Evolutionary conservation across 2,113 vertebrate species (phyloP).

Genomic region (Motacilla alba): DNA sequence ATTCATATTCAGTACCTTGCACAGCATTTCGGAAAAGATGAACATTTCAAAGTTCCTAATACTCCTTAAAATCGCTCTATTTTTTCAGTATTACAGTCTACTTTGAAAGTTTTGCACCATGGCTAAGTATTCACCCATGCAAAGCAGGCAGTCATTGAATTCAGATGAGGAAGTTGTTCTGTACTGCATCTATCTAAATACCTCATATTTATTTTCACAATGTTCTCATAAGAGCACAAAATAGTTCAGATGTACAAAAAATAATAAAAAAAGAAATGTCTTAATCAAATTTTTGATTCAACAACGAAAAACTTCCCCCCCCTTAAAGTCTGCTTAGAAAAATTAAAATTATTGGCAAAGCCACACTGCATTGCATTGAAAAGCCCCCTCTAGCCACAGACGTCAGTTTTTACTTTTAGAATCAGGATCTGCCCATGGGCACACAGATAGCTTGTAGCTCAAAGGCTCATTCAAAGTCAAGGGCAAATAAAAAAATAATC

Average conservation of each 20-base stretch:
- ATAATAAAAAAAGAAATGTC: background rate
- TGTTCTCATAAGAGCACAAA: background rate
- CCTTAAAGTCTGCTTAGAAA: slow-evolving; percentile 25
- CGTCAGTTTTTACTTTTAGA: slow-evolving; percentile 59
- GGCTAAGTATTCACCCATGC: background rate
- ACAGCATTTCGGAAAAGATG: background rate
- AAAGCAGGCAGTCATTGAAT: background rate
- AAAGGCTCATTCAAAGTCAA: slow-evolving; percentile 77
- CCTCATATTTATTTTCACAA: background rate
- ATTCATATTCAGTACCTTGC: background rate
- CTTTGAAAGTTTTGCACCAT: background rate
- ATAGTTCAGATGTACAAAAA: background rate
- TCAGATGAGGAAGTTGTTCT: background rate
- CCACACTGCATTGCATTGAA: slow-evolving; percentile 9
- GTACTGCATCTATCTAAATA: background rate
- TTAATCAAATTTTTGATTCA: background rate
- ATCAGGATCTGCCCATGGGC: slow-evolving; percentile 44
- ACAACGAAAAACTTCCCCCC: background rate
- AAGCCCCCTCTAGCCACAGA: slow-evolving; percentile 51
- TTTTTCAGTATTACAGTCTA: background rate
- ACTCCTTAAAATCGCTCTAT: background rate
- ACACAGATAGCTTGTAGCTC: slow-evolving; percentile 59
- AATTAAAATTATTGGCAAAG: slow-evolving; percentile 49
- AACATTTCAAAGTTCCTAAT: background rate
- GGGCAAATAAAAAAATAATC: slow-evolving; percentile 67